Conservation (phyloP, 2,113 vertebrate genomes). For the Catharus minimus region DNA sequence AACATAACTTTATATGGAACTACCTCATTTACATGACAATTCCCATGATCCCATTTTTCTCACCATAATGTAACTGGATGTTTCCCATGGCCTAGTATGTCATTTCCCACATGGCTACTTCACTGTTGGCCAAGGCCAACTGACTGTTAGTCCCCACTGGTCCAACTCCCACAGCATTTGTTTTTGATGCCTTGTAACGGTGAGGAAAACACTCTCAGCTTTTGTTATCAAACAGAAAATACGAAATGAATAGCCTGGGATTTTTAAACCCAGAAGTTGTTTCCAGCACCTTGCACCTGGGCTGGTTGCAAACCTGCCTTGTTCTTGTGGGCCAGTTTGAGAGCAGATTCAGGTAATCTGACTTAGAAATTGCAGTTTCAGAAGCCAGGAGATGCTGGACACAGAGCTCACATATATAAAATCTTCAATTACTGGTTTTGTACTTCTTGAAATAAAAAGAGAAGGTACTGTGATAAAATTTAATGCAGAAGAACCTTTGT, state of each 20-base stretch:
- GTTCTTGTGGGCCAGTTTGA: neutral
- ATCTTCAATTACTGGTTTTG: neutral
- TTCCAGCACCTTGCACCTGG: neutral
- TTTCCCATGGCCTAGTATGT: no score
- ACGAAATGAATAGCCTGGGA: neutral
- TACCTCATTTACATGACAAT: no score
- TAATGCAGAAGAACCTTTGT: neutral
- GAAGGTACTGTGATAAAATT: neutral
- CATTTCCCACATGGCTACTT: no score
- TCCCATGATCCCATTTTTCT: no score
- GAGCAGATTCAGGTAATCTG: neutral
- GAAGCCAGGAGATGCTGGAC: neutral
- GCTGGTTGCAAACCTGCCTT: neutral
- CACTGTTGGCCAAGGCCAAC: no score
- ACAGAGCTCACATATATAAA: neutral
- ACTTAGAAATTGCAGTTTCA: neutral
- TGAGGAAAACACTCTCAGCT: neutral
- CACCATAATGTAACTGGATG: no score
- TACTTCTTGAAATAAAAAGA: neutral
- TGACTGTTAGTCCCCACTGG: no score
- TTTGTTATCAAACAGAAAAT: neutral
- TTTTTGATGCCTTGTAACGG: neutral
- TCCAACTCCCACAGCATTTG: neutral
- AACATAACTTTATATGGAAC: no score
- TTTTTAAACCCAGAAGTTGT: neutral